Base-by-base conservation (phyloP, 2,888 invertebrate species). In the Meta bourneti region DNA sequence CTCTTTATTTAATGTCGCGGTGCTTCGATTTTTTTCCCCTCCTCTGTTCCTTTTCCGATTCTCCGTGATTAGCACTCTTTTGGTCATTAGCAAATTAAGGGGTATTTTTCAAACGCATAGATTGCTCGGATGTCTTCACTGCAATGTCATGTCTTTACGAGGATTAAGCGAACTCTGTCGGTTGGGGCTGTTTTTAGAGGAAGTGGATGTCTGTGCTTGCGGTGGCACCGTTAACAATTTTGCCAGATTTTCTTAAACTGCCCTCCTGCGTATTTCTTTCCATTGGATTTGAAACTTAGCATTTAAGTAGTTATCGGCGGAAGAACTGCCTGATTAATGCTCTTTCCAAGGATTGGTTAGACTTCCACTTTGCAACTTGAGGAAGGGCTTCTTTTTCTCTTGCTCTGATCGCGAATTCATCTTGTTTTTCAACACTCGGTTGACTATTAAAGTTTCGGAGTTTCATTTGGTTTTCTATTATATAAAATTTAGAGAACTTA, bases 31-130 rank as follows among this genome's bases (percentile, higher is more conserved):
- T 49, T 69, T 54, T 71, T 20, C 16, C 52, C 16, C 7, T 19
- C 51, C 51, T 34, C 16, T 61, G 16, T 13, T 70, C 80, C 34
- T 70, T n/a, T 52, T 49, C n/a, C 72, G 87, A 72, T 85, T 78
- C 54, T 81, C 79, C 79, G 78, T 91, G 91, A 91, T 91, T 91
- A 91, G 91, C 91, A 91, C 91, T 91, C 91, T 91, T 82, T 82
- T 87, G 86, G 91, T 91, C 91, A 91, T 91, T 91, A 91, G 91
- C 86, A 91, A 91, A 91, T 91, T 87, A 91, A 87, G 86, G 78
- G 91, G 91, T 86, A 91, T 82, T 82, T 86, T 86, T 91, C 86
- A 87, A 78, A 78, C 70, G 77, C 52, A 34, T 16, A 51, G 61
- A 80, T 72, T 83, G 84, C 69, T 61, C 54, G 81, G 79, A 78